Conservation (phyloP, 1,140 invertebrate genomes). For the Acromyrmex heyeri region DNA sequence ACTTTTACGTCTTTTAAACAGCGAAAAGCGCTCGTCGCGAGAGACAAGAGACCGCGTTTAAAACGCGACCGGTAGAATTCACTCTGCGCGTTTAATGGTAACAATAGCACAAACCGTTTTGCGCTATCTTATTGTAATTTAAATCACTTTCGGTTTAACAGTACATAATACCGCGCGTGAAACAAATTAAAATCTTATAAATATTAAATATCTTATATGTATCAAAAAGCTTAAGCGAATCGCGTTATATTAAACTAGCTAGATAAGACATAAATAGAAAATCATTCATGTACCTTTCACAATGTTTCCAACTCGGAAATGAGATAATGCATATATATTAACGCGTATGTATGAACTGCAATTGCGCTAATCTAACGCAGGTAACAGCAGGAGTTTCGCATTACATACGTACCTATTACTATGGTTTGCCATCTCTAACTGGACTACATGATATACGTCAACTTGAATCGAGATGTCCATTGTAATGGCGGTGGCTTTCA, state of each 20-base stretch:
- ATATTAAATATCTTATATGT: neutral
- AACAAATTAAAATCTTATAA: slow-evolving; percentile 31
- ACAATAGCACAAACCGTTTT: slow-evolving; percentile 6
- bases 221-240: neutral
- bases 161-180: neutral
- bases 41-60: slow-evolving; percentile 29
- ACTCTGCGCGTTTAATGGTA: slow-evolving; percentile 37
- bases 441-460: slow-evolving; percentile 19
- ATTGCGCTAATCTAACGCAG: slow-evolving; percentile 9
- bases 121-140: slow-evolving; percentile 4
- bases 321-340: neutral
- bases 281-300: neutral
- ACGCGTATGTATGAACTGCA: neutral
- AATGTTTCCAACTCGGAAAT: neutral
- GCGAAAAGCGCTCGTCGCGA: slow-evolving; percentile 38
- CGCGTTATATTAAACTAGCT: neutral
- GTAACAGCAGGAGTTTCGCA: slow-evolving; percentile 5
- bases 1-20: slow-evolving; percentile 63
- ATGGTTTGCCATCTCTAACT: slow-evolving; percentile 17
- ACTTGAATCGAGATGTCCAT: slow-evolving; percentile 32
- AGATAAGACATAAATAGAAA: neutral
- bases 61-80: slow-evolving; percentile 42
- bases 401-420: slow-evolving; percentile 14
- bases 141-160: slow-evolving; percentile 8
- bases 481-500: slow-evolving; percentile 2